Evolutionary conservation across 2,113 vertebrate species (phyloP).

Genomic region (Pachyramphus minor): DNA sequence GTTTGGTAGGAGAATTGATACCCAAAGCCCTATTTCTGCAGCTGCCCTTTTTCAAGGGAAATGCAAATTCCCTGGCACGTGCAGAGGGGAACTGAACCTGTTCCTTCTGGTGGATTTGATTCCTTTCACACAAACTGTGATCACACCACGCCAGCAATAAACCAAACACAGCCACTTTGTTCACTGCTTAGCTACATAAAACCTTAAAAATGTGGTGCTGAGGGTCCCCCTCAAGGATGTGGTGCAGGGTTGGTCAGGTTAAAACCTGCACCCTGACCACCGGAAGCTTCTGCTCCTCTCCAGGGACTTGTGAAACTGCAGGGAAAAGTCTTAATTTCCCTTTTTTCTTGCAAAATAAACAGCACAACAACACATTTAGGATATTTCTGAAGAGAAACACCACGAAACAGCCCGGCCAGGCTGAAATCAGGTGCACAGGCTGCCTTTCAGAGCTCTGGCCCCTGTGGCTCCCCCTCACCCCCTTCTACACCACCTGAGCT

Average conservation of each 20-base stretch:
- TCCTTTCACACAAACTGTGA: neutral
- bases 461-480: neutral
- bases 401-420: neutral
- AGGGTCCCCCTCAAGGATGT: neutral
- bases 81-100: neutral
- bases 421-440: neutral
- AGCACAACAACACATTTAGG: neutral
- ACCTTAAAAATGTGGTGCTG: neutral
- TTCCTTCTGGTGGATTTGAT: neutral
- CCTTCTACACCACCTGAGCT: neutral
- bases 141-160: neutral
- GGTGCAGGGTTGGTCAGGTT: neutral
- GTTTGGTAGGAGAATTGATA: accelerated
- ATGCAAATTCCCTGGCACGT: neutral
- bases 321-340: neutral
- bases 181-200: neutral
- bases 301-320: accelerated
- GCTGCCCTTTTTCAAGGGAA: accelerated
- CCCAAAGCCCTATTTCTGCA: neutral
- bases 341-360: neutral
- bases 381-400: neutral
- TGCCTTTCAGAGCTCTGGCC: neutral
- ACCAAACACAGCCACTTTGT: neutral
- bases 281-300: neutral
- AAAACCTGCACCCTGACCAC: neutral